Evolutionary conservation across 2,888 invertebrate genomes (phyloP).

Genomic region (Microchrysa polita): DNA sequence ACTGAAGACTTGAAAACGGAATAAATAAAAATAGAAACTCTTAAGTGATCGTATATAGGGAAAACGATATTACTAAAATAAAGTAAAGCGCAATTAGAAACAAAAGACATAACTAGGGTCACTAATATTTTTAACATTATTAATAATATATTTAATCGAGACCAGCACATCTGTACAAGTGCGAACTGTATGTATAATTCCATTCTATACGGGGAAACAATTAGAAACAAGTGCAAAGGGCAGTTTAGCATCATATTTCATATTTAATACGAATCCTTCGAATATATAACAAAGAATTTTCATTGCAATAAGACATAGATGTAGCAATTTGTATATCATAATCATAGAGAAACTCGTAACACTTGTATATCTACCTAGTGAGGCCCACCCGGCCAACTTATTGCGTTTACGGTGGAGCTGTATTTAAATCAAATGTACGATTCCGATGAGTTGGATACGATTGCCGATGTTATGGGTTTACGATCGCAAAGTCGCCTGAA

Average conservation of each 20-base stretch:
- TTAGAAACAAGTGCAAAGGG: neutral
- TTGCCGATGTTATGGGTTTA: conserved; percentile 75
- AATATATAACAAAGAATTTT: neutral
- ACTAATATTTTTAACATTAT: conserved; percentile 1
- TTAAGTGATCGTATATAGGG: neutral
- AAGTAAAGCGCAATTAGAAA: neutral
- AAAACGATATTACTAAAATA: conserved; percentile 8
- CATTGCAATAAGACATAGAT: neutral
- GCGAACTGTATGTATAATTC: neutral
- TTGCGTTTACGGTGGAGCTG: neutral
- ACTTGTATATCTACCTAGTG: neutral
- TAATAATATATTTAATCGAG: neutral
- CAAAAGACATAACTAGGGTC: neutral
- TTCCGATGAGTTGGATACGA: conserved; percentile 71
- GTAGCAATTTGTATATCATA: conserved; percentile 4
- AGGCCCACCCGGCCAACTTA: neutral
- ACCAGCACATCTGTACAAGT: neutral
- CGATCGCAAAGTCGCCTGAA: conserved; percentile 73
- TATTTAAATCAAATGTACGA: conserved; percentile 52
- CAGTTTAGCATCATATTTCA: neutral
- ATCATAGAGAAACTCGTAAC: neutral
- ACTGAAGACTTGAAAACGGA: neutral
- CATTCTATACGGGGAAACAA: neutral
- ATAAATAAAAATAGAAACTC: neutral
- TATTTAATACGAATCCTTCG: neutral